Evolutionary conservation across 2,797 vertebrate species (phyloP).

Genomic region (Poeciliopsis gracilis): DNA sequence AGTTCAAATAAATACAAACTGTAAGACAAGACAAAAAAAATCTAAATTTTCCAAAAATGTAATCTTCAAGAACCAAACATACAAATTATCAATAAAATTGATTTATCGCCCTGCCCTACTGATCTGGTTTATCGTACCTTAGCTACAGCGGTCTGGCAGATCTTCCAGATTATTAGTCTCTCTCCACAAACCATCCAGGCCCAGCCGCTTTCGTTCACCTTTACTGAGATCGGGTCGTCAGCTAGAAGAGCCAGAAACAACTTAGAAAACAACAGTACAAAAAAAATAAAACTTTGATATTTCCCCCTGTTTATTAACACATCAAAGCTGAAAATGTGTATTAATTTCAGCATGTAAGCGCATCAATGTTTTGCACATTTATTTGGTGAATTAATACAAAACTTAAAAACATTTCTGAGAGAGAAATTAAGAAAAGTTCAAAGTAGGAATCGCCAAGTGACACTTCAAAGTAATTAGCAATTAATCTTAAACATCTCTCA

Average conservation of each 20-base stretch:
- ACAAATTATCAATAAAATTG: no score
- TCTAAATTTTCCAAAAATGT: no score
- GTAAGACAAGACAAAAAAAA: no score
- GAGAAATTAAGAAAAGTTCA: neutral
- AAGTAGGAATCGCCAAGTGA: neutral
- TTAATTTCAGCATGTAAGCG: neutral
- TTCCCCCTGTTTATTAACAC: neutral
- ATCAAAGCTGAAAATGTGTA: neutral
- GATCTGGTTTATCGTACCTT: constrained; percentile 81
- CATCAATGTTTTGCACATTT: neutral
- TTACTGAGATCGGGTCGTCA: constrained; percentile 86
- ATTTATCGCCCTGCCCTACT: neutral
- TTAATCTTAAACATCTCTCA: neutral
- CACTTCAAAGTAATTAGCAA: neutral
- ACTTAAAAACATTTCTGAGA: neutral
- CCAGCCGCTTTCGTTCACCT: constrained; percentile 91
- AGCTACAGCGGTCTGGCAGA: constrained; percentile 87
- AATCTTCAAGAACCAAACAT: no score
- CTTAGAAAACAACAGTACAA: neutral
- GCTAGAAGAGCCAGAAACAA: constrained; percentile 56
- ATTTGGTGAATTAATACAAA: neutral
- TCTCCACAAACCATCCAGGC: constrained; percentile 93
- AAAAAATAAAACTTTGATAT: neutral
- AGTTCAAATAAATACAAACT: no score
- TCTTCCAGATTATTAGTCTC: constrained; percentile 93